Base-by-base conservation (phyloP, 2,888 invertebrate genomes). In the Cybosia mesomella region DNA sequence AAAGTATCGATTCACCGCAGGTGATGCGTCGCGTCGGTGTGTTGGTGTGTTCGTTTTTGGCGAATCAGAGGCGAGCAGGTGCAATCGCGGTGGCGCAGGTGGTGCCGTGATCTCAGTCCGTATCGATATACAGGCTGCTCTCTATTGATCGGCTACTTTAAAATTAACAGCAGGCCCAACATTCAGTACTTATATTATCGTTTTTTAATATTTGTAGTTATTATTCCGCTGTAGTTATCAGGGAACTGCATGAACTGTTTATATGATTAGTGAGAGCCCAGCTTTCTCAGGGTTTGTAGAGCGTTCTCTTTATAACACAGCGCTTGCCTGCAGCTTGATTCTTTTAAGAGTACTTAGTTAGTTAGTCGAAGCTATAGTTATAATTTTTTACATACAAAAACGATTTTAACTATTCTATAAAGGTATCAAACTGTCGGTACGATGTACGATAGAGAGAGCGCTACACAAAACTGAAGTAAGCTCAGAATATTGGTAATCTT, bases 41-140 rank as follows among this genome's bases (percentile, higher is more conserved):
- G 43, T 80, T 83, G 81, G 85, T 83, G 83, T 90, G 89, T 85
- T 91, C 89, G 88, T 91, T 93, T 92, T 93, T 92, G 92, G 93
- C 92, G 93, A 93, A 93, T 93, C 93, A 93, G 89, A 89, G 92
- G 86, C 88, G 81, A 73, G 91, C 92, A 92, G 92, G 93, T 93
- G 91, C 83, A 81, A 71, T 54, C 39, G 85, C 83, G 81, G 92
- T 49, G 53, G 86, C 85, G 92, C 93, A 92, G 93, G 93, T 92
- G 93, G 86, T 86, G 78, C 87, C 87, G 88, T 86, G 90, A 91
- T 91, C 92, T 89, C 91, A 80, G 89, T 84, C 88, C 90, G 91
- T 91, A 89, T 88, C 85, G 77, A 82, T 85, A 85, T 88, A 92
- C 89, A 91, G 89, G 85, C 67, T 84, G 91, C 70, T 82, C 68